Conservation (phyloP, 2,113 vertebrate species). For the Sturnira hondurensis region DNA sequence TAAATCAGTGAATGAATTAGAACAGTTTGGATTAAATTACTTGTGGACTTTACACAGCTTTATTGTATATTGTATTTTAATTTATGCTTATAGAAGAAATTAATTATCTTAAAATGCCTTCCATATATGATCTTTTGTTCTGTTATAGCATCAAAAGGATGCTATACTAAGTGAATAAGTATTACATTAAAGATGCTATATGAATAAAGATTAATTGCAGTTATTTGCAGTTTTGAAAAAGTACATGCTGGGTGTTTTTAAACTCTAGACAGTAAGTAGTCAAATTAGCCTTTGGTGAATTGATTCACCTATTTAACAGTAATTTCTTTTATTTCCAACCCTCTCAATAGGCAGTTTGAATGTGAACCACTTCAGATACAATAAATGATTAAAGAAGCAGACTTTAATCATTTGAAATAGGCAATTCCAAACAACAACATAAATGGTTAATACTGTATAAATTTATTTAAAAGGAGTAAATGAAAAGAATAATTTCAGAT, state of each 20-base stretch:
- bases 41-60: not conserved
- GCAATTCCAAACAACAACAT: not conserved
- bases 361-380: slow-evolving; percentile 14
- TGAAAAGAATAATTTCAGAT: not conserved
- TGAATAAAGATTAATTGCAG: not conserved
- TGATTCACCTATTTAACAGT: not conserved
- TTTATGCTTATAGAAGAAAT: not conserved
- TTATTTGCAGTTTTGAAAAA: not conserved
- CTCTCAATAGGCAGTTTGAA: not conserved
- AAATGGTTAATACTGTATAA: not conserved
- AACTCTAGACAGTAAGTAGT: not conserved
- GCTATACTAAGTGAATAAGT: not conserved
- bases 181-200: not conserved
- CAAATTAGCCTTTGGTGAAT: not conserved
- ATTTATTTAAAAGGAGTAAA: not conserved
- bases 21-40: not conserved
- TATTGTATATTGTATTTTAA: not conserved
- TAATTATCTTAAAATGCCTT: not conserved
- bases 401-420: slow-evolving; percentile 5
- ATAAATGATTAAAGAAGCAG: too few species aligned
- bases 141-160: not conserved
- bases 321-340: slow-evolving; percentile 42
- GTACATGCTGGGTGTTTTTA: not conserved
- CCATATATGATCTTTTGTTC: not conserved
- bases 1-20: not conserved